Evolutionary conservation across 2,888 invertebrate species (phyloP), one percentile per base, ranked within the genome.

Genomic region (Epinotia demarniana): DNA sequence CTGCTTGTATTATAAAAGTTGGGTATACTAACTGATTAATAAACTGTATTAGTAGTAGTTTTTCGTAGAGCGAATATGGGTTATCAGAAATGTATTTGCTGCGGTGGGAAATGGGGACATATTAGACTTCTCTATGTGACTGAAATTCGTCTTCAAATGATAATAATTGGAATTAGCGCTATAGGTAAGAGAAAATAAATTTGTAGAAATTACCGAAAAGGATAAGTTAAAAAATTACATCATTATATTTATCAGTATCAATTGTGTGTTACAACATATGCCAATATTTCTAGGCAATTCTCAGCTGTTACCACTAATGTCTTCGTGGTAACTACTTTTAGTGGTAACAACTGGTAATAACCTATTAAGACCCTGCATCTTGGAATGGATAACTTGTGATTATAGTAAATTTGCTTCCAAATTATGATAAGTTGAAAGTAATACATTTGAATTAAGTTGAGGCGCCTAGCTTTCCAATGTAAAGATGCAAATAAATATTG

Each of bases 391-490:
- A 55, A 69, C 43, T 66, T 66, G 53, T 67, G 60, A 19, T 73
- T 53, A 71, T 43, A 18, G 75, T 62, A 49, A 58, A 49, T 23
- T 70, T 75, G 70, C 75, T 75, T 75, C 75, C 64, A 75, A 66
- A 75, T 66, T 66, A 66, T 71, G 43, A 53, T 60, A 53, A 33
- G 18, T 33, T 46, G 58, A 69, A 23, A 69, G 46, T 60, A 57
- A 53, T 49, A 23, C n/a, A 23, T 18, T 58, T 70, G 23, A n/a
- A 58, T 64, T 70, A 8, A 68, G 18, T 68, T 57, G 19, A 46
- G 33, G 16, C n/a, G 43, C 46, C 18, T 46, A 19, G 4, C 53
- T 53, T 63, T n/a, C n/a, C 9, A 43, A 11, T 11, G 18, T 18
- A 18, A 62, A 33, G 5, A 9, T 9, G 9, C 33, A 33, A 62